phyloP scores from a whole-genome alignment of 2,888 invertebrate genomes.

The Laothoe populi region DNA sequence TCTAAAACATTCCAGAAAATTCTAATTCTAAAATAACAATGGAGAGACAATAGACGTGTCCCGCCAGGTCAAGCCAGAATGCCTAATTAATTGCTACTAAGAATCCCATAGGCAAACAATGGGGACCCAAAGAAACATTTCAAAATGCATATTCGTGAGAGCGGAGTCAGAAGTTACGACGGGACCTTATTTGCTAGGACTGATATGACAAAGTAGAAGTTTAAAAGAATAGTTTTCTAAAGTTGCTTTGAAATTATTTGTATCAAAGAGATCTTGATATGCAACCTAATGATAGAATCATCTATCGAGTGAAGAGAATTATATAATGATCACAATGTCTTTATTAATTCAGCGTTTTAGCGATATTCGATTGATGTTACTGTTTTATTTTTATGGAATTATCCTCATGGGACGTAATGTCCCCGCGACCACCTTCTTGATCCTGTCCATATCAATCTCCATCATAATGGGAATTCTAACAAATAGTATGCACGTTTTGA shows the following conservation, averaged over 20 bases:
- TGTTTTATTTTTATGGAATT: background rate
- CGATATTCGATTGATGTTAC: background rate
- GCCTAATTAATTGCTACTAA: conserved; percentile 41
- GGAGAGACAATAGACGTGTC: conserved; percentile 23
- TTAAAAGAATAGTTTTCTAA: too few relatives aligned
- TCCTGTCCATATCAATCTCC: conserved; percentile 26
- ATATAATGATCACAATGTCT: too few relatives aligned
- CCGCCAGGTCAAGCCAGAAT: conserved; percentile 34
- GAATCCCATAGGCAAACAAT: conserved; percentile 40
- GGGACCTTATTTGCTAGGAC: background rate
- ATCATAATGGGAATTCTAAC: conserved; percentile 46
- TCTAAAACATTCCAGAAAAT: background rate
- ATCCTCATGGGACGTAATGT: background rate
- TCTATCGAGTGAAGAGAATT: too few relatives aligned
- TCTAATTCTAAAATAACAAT: conserved; percentile 35
- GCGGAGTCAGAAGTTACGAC: background rate
- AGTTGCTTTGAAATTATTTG: too few relatives aligned
- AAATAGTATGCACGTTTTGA: conserved; percentile 38
- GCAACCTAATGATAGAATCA: too few relatives aligned
- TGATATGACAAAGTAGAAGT: background rate
- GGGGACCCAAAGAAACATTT: conserved; percentile 37
- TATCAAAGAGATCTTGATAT: too few relatives aligned
- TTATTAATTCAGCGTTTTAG: too few relatives aligned
- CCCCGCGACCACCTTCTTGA: background rate
- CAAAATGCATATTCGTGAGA: conserved; percentile 21